Percentiles rank a stretch among this genome's conserved stretches.
phyloP scores from a whole-genome alignment of 2,888 invertebrate genomes.

The Archips crataeganus region DNA sequence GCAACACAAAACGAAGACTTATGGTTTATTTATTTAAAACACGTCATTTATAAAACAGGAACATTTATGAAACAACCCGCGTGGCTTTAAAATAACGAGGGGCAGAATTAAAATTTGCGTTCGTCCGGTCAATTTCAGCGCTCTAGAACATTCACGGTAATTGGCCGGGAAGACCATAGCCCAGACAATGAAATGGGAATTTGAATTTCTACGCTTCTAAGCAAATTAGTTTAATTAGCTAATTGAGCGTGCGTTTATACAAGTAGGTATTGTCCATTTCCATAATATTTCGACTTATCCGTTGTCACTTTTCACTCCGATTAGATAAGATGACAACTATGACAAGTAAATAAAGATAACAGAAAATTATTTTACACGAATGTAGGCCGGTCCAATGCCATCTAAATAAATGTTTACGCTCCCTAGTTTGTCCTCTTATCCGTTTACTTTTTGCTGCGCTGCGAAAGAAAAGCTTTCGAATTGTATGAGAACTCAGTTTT shows the following conservation, averaged over 20 bases:
- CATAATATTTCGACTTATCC: constrained; percentile 15
- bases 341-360: constrained; percentile 33
- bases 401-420: constrained; percentile 14
- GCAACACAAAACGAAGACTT: constrained; percentile 36
- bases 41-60: constrained; percentile 26
- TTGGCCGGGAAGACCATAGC: constrained; percentile 17
- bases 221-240: constrained; percentile 16
- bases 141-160: constrained; percentile 17
- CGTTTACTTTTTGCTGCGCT: constrained; percentile 1
- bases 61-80: constrained; percentile 24
- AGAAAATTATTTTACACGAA: constrained; percentile 5
- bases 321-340: constrained; percentile 31
- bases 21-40: constrained; percentile 41
- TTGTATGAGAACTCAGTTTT: not conserved
- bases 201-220: constrained; percentile 15
- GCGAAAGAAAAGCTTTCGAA: not conserved
- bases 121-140: constrained; percentile 22
- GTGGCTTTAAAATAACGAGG: constrained; percentile 26
- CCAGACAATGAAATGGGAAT: constrained; percentile 19
- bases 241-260: constrained; percentile 8
- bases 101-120: constrained; percentile 36
- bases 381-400: constrained; percentile 6
- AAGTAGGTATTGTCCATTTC: constrained; percentile 12
- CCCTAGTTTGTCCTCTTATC: not conserved
- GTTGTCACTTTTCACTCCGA: constrained; percentile 30